Percentiles rank a stretch among this genome's conserved stretches.
Conservation (phyloP, 2,113 vertebrate species). For the Pelecanoides urinatrix region DNA sequence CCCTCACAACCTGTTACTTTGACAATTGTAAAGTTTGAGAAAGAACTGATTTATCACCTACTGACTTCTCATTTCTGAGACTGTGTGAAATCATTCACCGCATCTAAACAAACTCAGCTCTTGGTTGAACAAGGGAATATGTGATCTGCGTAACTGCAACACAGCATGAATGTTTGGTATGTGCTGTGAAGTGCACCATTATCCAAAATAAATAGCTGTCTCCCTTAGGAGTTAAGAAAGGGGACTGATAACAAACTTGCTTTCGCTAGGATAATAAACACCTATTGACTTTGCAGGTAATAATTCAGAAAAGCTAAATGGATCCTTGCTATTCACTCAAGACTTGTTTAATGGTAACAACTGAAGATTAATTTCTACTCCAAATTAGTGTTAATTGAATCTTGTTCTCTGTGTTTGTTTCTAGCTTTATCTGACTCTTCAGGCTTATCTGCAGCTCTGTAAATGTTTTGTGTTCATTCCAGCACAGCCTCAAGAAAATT, state of each 20-base stretch:
- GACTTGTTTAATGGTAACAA: conserved; percentile 26
- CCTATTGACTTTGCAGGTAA: conserved; percentile 54
- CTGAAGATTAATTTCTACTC: conserved; percentile 40
- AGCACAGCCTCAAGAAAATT: neutral
- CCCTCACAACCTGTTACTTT: neutral
- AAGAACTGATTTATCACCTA: neutral
- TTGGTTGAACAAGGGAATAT: neutral
- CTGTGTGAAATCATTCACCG: neutral
- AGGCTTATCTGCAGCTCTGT: conserved; percentile 26
- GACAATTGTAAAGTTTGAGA: neutral
- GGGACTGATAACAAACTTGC: conserved; percentile 27
- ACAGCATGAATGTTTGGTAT: neutral
- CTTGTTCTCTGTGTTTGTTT: conserved; percentile 42
- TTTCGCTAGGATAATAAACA: conserved; percentile 14
- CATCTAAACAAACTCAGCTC: neutral
- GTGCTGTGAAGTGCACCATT: neutral
- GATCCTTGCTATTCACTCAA: conserved; percentile 34
- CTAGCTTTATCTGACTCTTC: conserved; percentile 43
- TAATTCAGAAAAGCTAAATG: conserved; percentile 55
- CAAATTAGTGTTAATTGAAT: conserved; percentile 58
- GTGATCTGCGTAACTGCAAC: neutral
- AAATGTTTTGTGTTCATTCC: conserved; percentile 31
- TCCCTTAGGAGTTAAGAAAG: conserved; percentile 17
- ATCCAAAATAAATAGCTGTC: conserved; percentile 51
- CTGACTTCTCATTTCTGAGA: neutral